Percentiles rank a stretch among this genome's conserved stretches.
Evolutionary conservation across 2,113 vertebrate genomes (phyloP).

Genomic region (Myanophis thanlyinensis): DNA sequence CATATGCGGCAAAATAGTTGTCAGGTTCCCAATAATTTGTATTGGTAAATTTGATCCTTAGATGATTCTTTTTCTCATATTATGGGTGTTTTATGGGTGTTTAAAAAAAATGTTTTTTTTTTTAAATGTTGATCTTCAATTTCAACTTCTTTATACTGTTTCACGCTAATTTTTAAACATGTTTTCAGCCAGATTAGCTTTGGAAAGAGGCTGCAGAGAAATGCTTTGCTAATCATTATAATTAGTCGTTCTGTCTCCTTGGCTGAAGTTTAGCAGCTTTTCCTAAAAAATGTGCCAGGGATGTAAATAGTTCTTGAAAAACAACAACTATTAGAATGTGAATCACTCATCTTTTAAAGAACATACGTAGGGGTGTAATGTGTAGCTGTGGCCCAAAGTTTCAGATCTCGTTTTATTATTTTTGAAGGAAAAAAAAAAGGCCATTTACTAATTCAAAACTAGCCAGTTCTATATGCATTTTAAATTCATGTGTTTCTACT

Average conservation of each 20-base stretch:
- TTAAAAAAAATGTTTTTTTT: no score
- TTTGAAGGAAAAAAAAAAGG: not conserved
- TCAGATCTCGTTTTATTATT: constrained; percentile 17
- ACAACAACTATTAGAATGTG: constrained; percentile 56
- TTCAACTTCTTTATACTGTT: not conserved
- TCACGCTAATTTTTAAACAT: constrained; percentile 10
- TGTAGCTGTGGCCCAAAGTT: not conserved
- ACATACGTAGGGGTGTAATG: constrained; percentile 3
- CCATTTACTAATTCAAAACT: not conserved
- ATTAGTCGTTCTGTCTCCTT: constrained; percentile 59
- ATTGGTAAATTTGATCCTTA: not conserved
- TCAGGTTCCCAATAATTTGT: not conserved
- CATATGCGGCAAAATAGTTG: not conserved
- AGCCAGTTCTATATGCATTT: not conserved
- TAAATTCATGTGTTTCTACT: not conserved
- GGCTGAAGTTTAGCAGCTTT: constrained; percentile 66
- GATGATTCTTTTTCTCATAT: not conserved
- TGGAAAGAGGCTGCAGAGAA: constrained; percentile 43
- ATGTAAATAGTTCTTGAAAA: constrained; percentile 65
- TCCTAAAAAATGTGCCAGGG: constrained; percentile 48
- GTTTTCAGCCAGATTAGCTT: not conserved
- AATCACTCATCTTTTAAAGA: constrained; percentile 52
- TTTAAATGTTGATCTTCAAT: constrained; percentile 11
- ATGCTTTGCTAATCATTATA: constrained; percentile 43
- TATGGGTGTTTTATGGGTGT: no score